Evolutionary conservation across 2,797 vertebrate genomes (phyloP), one percentile per base, ranked within the genome.

Genomic region (Oryzias sinensis): DNA sequence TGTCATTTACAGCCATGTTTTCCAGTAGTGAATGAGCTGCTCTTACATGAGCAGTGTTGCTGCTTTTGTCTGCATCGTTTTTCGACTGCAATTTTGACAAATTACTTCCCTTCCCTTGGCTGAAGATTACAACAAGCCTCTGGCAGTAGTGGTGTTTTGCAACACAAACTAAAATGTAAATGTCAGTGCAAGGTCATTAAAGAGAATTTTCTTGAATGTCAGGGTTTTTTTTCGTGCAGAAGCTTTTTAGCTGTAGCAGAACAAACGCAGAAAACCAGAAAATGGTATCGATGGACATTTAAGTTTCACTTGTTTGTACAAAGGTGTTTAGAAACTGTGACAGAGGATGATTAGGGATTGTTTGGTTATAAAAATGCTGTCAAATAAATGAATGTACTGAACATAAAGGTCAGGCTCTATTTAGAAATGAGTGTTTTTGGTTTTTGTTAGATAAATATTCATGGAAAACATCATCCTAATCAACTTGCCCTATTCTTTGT

Each of bases 211-310:
- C 47, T 49, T 49, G 45, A 47, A 47, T 22, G 18, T 27, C 25
- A 49, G 16, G 27, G 6, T 24, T 25, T 17, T 48, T 48, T 22
- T 27, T 20, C 42, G 40, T 27, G 22, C 49, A 45, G 58, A 17
- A 52, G 42, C 47, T 29, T 51, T 60, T 45, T 14, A 29, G 27
- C n/a, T 20, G 17, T 22, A 59, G 29, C 44, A 43, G 18, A 25
- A 40, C 15, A 51, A 43, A 16, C 7, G 13, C 22, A 25, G n/a
- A 11, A 18, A 18, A 3, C 33, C 33, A 37, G 33, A 37, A 37
- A 13, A 37, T 9, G 11, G 33, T 37, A 37, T 11, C 11, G 33
- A 37, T 37, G 33, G 33, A 37, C 33, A 37, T 37, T 37, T 37
- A 37, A 37, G 33, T 37, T 37, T 37, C 9, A 37, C 3, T 37